Evolutionary conservation across 2,113 vertebrate species (phyloP), one percentile per base, ranked within the genome.

Genomic region (Henicopernis longicauda): DNA sequence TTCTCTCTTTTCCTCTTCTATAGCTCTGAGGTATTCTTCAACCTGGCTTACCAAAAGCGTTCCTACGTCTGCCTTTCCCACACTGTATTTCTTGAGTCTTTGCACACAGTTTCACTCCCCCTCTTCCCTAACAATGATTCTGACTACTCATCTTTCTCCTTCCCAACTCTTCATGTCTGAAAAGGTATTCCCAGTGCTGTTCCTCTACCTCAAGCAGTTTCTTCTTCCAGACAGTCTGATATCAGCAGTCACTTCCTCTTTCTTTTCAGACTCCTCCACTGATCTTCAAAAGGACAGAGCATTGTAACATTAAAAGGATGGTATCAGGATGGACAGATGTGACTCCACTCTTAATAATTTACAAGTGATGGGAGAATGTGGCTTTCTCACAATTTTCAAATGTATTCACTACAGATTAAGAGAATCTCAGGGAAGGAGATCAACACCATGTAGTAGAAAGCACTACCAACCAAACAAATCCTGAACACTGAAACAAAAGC

Each of bases 181-280:
- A 87, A 78, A 82, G 1, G 1, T 47, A 31, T 44, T 5, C 1
- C 21, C 44, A 57, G 1, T 16, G 4, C 20, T 59, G 2, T 55
- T 89, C 13, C 22, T 55, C 11, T 82, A n/a, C 23, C 38, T 42
- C 42, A 63, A 6, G 0, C 6, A n/a, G 5, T 49, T 86, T 50
- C n/a, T 82, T 87, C 59, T 82, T 34, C 73, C 16, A 58, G 21
- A 36, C 9, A 58, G 2, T 49, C 45, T 54, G 36, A 54, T 72
- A 40, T 34, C 31, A 82, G 22, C 22, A 38, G 29, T 22, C 15
- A 70, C 4, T 32, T 88, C 9, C 12, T 29, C 16, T 52, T 84
- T 42, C 12, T 94, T 86, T 67, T 76, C 31, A 63, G 44, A 54
- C 2, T 55, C 36, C 73, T 85, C 15, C 36, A 34, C 4, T 49